Conservation (phyloP, 2,797 vertebrate species). For the Lacerta viridis region DNA sequence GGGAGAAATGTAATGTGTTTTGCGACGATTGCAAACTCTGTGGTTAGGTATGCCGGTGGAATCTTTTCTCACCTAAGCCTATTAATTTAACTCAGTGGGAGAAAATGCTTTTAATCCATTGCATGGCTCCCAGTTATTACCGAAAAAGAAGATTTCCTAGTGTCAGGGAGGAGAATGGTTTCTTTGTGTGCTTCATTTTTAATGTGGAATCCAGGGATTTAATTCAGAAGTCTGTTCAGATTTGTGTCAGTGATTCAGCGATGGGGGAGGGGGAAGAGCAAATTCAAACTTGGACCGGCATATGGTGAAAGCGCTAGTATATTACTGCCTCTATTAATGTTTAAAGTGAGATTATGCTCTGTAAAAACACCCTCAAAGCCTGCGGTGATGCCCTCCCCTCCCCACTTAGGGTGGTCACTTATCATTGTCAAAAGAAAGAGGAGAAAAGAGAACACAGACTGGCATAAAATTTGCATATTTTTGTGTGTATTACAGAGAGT, state of each 20-base stretch:
- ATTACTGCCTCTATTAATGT: not conserved
- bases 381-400: not conserved
- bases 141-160: conserved; percentile 1
- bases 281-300: not conserved
- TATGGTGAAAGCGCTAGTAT: not conserved
- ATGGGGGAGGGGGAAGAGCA: not conserved
- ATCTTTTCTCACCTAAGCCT: not conserved
- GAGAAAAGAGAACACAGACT: too few species aligned
- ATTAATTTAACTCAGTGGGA: conserved; percentile 1
- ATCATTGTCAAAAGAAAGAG: too few species aligned
- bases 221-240: conserved; percentile 25
- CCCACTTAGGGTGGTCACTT: not conserved
- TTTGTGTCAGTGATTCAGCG: not conserved
- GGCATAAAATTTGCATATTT: too few species aligned
- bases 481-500: too few species aligned
- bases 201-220: conserved; percentile 5
- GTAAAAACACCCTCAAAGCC: not conserved
- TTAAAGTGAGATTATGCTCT: not conserved
- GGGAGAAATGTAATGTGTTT: not conserved
- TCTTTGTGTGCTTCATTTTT: not conserved
- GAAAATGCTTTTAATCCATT: not conserved
- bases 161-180: not conserved
- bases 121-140: not conserved
- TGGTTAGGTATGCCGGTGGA: not conserved
- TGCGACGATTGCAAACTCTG: not conserved